Conservation (phyloP, 2,113 vertebrate genomes). For the Amphiprion percula region DNA sequence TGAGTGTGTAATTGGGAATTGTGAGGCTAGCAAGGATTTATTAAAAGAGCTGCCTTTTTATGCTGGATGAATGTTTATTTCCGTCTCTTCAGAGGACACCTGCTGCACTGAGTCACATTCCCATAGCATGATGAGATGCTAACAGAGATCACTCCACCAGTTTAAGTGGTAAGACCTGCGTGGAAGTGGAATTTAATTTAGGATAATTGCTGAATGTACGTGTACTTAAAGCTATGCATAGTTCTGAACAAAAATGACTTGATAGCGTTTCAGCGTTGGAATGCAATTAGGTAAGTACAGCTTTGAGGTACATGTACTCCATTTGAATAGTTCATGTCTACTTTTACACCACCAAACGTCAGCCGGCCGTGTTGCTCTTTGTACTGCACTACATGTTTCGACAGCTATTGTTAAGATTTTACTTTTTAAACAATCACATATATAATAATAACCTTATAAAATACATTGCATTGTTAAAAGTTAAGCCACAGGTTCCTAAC, state of each 20-base stretch:
- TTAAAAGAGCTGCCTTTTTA: slow-evolving; percentile 45
- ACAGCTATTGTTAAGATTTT: too few relatives aligned
- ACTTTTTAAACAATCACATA: too few relatives aligned
- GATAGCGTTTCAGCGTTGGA: background rate
- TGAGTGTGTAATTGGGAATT: slow-evolving; percentile 17
- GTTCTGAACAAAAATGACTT: background rate
- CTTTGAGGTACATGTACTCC: too few relatives aligned
- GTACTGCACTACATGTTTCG: too few relatives aligned
- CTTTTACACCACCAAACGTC: too few relatives aligned
- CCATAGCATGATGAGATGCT: slow-evolving; percentile 17
- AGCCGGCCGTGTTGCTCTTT: too few relatives aligned
- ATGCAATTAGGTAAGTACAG: background rate
- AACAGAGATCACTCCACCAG: slow-evolving; percentile 24
- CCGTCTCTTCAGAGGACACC: slow-evolving; percentile 24
- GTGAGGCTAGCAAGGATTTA: slow-evolving; percentile 14
- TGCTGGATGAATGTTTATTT: slow-evolving; percentile 43
- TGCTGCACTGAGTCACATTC: slow-evolving; percentile 34
- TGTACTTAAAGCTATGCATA: too few relatives aligned
- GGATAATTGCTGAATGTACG: slow-evolving; percentile 7
- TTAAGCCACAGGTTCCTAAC: too few relatives aligned
- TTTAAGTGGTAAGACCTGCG: background rate
- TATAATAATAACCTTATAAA: too few relatives aligned
- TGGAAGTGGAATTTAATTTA: slow-evolving; percentile 27
- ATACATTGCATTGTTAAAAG: too few relatives aligned
- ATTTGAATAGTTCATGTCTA: too few relatives aligned